phyloP scores from a whole-genome alignment of 2,797 vertebrate genomes.

The Hydrophis major region DNA sequence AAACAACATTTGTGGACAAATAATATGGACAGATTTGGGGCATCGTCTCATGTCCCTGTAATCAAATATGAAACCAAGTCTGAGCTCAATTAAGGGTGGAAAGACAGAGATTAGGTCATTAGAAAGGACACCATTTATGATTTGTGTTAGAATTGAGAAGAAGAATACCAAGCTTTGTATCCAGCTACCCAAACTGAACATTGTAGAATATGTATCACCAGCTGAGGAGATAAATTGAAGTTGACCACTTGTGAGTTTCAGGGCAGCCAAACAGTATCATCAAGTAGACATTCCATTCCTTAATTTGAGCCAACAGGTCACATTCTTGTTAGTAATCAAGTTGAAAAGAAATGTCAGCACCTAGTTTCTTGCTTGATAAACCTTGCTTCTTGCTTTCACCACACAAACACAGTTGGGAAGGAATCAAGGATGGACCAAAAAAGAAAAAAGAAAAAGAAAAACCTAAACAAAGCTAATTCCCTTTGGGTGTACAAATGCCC shows the following conservation, averaged over 20 bases:
- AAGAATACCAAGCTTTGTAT: background rate
- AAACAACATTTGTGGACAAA: background rate
- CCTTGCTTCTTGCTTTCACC: background rate
- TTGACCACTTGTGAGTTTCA: background rate
- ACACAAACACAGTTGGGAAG: background rate
- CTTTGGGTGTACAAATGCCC: fast-evolving
- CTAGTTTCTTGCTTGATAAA: background rate
- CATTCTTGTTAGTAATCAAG: background rate
- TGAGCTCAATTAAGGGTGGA: background rate
- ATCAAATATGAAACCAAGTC: background rate
- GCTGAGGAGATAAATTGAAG: background rate
- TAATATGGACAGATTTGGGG: too few relatives aligned
- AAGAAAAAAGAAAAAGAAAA: background rate
- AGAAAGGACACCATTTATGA: background rate
- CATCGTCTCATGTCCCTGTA: background rate
- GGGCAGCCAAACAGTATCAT: background rate
- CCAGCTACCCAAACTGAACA: background rate
- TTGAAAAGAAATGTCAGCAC: background rate
- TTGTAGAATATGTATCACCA: background rate
- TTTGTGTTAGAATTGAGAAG: background rate
- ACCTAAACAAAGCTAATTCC: conserved; percentile 23
- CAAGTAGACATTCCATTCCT: background rate
- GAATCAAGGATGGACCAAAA: background rate
- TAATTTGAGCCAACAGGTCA: background rate
- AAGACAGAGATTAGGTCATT: background rate